Evolutionary conservation across 1,140 invertebrate species (phyloP).

Genomic region (Bombus breviceps): DNA sequence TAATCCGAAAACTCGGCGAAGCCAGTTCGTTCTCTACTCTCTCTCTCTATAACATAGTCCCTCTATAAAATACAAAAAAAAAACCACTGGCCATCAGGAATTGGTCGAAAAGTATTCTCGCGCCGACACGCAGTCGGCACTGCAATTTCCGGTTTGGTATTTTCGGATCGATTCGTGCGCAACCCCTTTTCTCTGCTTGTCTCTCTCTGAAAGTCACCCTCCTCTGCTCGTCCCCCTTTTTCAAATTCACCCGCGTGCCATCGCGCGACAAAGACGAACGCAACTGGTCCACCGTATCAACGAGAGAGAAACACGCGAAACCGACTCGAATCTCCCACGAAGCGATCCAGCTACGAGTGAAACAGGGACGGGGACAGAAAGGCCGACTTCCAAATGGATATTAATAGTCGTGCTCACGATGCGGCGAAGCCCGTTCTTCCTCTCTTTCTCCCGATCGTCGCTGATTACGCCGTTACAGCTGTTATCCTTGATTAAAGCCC

Average conservation of each 20-base stretch:
- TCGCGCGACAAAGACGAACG: conserved; percentile 48
- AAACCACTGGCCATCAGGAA: conserved; percentile 22
- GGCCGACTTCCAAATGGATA: conserved; percentile 76
- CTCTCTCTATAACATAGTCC: neutral
- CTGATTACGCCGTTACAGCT: conserved; percentile 79
- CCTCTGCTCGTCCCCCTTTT: conserved; percentile 46
- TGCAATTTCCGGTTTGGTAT: conserved; percentile 70
- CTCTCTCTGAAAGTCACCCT: conserved; percentile 47
- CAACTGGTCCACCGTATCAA: conserved; percentile 5
- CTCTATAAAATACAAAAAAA: neutral
- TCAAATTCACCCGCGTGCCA: conserved; percentile 49
- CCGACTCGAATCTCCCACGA: neutral
- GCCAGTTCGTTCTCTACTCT: neutral
- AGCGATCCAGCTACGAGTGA: neutral
- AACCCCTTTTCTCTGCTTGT: conserved; percentile 63
- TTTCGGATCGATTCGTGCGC: conserved; percentile 67
- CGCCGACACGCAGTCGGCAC: conserved; percentile 35
- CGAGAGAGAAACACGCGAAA: neutral
- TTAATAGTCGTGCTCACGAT: conserved; percentile 76
- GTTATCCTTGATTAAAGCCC: conserved; percentile 79
- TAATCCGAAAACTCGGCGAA: neutral
- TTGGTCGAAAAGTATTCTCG: conserved; percentile 34
- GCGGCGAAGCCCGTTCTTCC: conserved; percentile 24
- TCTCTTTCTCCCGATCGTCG: conserved; percentile 67
- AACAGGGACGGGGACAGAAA: conserved; percentile 36